These are phyloP conservation scores for Yponomeuta evonymella DNA, from an alignment of 2,888 invertebrate genomes.

Conservation along the genomic window DNA sequence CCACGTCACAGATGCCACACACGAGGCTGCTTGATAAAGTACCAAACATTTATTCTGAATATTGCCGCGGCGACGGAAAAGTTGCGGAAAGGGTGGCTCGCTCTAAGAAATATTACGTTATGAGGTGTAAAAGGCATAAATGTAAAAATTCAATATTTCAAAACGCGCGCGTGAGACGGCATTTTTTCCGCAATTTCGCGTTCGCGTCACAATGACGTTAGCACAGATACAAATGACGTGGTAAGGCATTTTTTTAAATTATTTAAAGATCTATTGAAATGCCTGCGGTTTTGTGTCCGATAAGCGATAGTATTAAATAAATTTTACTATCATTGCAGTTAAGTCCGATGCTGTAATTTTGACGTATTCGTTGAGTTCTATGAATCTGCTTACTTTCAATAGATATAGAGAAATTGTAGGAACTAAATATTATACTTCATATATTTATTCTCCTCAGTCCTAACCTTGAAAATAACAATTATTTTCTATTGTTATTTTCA, in stretches of 20 bases:
- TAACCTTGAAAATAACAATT: too few species aligned
- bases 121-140: slow-evolving; percentile 75
- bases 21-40: slow-evolving; percentile 55
- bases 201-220: slow-evolving; percentile 47
- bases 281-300: not conserved
- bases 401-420: too few species aligned
- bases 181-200: slow-evolving; percentile 60
- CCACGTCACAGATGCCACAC: slow-evolving; percentile 29
- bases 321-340: too few species aligned
- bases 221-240: not conserved
- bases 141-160: slow-evolving; percentile 75
- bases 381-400: too few species aligned
- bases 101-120: slow-evolving; percentile 72
- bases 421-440: too few species aligned
- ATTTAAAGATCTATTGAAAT: not conserved
- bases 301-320: too few species aligned
- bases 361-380: too few species aligned
- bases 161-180: slow-evolving; percentile 42
- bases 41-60: slow-evolving; percentile 73
- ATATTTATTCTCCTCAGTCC: too few species aligned
- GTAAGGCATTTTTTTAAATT: not conserved
- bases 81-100: slow-evolving; percentile 53
- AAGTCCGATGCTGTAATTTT: too few species aligned
- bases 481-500: too few species aligned
- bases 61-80: slow-evolving; percentile 67